Evolutionary conservation across 2,888 invertebrate genomes (phyloP).

Genomic region (Sisyra nigra): DNA sequence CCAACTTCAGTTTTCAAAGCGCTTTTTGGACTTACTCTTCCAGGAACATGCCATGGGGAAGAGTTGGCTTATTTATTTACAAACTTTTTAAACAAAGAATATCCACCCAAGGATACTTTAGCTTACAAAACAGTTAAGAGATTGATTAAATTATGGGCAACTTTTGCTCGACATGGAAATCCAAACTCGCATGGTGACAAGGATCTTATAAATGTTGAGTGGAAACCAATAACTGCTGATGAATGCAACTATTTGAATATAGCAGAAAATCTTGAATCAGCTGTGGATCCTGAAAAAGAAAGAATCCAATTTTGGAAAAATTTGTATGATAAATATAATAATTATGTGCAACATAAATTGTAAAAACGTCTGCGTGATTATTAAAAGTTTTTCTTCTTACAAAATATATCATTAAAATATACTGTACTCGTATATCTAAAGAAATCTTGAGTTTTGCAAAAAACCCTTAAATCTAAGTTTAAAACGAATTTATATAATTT

Average conservation of each 20-base stretch:
- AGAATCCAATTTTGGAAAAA: neutral
- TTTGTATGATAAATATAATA: neutral
- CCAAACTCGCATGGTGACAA: neutral
- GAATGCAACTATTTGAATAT: neutral
- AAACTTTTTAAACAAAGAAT: neutral
- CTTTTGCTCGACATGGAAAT: neutral
- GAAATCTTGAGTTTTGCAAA: no score
- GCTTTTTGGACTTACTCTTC: neutral
- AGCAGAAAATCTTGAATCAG: neutral
- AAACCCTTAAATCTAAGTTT: no score
- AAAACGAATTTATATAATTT: no score
- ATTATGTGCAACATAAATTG: conserved; percentile 8
- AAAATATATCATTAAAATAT: no score
- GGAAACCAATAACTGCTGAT: neutral
- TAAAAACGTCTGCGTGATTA: no score
- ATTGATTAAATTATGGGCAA: neutral
- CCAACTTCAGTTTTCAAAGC: neutral
- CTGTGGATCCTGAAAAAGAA: neutral
- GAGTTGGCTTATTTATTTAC: neutral
- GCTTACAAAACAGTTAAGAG: neutral
- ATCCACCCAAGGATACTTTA: neutral
- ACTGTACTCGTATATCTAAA: no score
- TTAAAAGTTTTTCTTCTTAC: no score
- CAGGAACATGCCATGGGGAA: neutral
- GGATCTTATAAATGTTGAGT: neutral